Evolutionary conservation across 2,113 vertebrate genomes (phyloP), one percentile per base, ranked within the genome.

Genomic region (Nycticryphes semicollaris): DNA sequence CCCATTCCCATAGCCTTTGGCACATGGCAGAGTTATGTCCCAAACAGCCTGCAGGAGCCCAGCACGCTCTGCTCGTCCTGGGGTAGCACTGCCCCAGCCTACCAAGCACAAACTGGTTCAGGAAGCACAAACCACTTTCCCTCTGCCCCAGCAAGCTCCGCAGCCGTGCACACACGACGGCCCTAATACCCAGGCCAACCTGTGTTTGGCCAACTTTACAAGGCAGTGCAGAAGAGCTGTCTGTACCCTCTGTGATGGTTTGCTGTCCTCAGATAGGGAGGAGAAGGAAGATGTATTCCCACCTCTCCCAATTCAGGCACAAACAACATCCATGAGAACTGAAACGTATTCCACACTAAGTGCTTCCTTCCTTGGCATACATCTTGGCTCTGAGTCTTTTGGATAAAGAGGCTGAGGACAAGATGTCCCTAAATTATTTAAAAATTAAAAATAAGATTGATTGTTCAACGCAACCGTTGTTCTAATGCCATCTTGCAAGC

Each of bases 51-150:
- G 17, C 35, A 19, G 60, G 5, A 63, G 16, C 24, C 24, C 35
- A 83, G 51, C 11, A 56, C 0, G 4, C 39, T 8, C 60, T 41
- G 51, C n/a, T 35, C 60, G 9, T 23, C 24, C 43, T 0, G 0
- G 25, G 19, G 28, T 6, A 80, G 59, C 37, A 17, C 39, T 31
- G n/a, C 59, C 69, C 24, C 43, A 74, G 72, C 37, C 62, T 73
- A 63, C 15, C 28, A 37, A 81, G 14, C n/a, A 75, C 60, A 75
- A 50, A 50, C 11, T 12, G 9, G 31, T 39, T n/a, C 7, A 14
- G 25, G 45, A 91, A 63, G 25, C 8, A 84, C n/a, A 67, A 75
- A 50, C 12, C 25, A n/a, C 13, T 14, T 37, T 66, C 39, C 35
- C 10, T 50, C 13, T 39, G 12, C 17, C 27, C 27, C 78, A 89